These are phyloP conservation scores for Steatocranus sp. DNA, from an alignment of 2,797 vertebrate genomes.

Conservation along the genomic window DNA sequence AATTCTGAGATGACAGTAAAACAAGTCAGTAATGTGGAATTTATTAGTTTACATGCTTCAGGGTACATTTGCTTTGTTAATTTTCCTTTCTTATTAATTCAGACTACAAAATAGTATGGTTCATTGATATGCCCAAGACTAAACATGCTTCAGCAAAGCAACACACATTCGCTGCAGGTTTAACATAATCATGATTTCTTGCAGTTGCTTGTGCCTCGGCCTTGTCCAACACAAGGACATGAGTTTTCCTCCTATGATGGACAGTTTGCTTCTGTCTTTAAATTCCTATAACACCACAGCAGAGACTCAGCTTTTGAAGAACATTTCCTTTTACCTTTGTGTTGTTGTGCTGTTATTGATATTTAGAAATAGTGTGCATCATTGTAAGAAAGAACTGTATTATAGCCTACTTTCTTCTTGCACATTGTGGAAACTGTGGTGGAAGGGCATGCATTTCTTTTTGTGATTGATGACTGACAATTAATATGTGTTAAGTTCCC, in stretches of 20 bases:
- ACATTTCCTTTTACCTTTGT: neutral
- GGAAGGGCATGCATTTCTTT: neutral
- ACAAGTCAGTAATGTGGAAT: neutral
- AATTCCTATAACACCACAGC: neutral
- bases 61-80: neutral
- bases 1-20: slow-evolving; percentile 9
- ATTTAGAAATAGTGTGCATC: neutral
- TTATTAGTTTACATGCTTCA: neutral
- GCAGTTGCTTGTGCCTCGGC: neutral
- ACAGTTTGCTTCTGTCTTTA: neutral
- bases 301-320: neutral
- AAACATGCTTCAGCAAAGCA: neutral
- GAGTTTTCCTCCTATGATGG: neutral
- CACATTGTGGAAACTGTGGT: neutral
- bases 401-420: neutral
- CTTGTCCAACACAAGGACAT: neutral
- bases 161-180: neutral
- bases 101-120: neutral
- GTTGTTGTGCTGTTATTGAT: neutral
- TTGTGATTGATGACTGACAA: neutral
- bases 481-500: neutral
- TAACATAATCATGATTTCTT: neutral
- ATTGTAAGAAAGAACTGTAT: neutral
- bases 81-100: neutral
- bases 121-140: neutral